Percentiles rank a stretch among this genome's conserved stretches.
phyloP scores from a whole-genome alignment of 2,888 invertebrate genomes.

The Bimastos eiseni region DNA sequence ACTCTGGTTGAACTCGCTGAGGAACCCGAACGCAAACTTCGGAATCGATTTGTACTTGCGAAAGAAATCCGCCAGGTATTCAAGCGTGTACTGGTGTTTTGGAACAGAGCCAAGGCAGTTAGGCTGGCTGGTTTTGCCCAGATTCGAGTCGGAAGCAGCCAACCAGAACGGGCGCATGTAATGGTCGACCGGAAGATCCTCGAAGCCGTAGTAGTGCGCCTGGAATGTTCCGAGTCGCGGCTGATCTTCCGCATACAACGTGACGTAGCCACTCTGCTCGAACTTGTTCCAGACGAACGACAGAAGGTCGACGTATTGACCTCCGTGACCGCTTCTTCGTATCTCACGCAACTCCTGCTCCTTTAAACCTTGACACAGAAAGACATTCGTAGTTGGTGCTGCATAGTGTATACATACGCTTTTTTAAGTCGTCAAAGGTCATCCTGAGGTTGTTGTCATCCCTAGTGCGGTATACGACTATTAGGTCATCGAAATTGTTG shows the following conservation, averaged over 20 bases:
- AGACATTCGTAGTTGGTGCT: background rate
- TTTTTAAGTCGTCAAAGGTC: background rate
- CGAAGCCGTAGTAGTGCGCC: conserved; percentile 55
- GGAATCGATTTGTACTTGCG: conserved; percentile 45
- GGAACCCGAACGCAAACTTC: conserved; percentile 54
- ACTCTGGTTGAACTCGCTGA: conserved; percentile 47
- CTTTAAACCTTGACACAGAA: conserved; percentile 33
- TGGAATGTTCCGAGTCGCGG: conserved; percentile 55
- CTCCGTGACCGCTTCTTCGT: conserved; percentile 29
- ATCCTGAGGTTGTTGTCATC: no score
- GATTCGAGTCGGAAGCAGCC: conserved; percentile 6
- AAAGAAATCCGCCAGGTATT: conserved; percentile 55
- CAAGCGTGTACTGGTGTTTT: conserved; percentile 51
- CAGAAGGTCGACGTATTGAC: conserved; percentile 49
- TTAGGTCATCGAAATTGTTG: background rate
- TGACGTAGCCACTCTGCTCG: conserved; percentile 53
- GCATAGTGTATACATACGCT: no score
- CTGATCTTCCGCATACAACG: conserved; percentile 58
- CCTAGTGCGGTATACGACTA: no score
- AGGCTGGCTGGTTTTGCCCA: conserved; percentile 20
- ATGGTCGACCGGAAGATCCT: conserved; percentile 55
- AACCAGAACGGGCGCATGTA: conserved; percentile 60
- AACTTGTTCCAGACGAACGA: conserved; percentile 57
- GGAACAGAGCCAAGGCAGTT: conserved; percentile 52
- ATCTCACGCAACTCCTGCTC: conserved; percentile 41